Evolutionary conservation across 2,797 vertebrate species (phyloP), one percentile per base, ranked within the genome.

Genomic region (Lagodon rhomboides): DNA sequence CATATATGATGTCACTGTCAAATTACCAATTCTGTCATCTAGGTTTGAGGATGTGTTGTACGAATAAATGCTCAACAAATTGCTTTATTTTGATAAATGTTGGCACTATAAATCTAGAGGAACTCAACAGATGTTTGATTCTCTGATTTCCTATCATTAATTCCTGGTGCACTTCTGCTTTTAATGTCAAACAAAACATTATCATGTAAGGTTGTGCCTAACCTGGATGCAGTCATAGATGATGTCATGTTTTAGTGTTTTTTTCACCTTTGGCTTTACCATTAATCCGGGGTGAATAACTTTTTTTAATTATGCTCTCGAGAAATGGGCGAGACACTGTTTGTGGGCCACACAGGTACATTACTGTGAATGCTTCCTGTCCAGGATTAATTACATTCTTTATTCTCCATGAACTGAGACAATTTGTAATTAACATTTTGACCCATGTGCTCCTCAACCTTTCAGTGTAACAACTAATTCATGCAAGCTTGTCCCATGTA

Each of bases 381-480:
- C 73, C 44, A 62, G 65, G 75, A 92, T 93, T 90, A 92, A 94
- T 94, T 89, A 87, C 86, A 79, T 79, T 92, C 85, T 91, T 89
- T 87, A 86, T 87, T 90, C 79, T 82, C 72, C 73, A 68, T 86
- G 91, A 92, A 88, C 85, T 82, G 74, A 87, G 79, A 90, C 87
- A 88, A 91, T 88, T 92, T 89, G 83, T 87, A 91, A 93, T 94
- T 94, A 92, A 92, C 90, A 79, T 92, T 34, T 82, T 93, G 85
- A 91, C 87, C 92, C 60, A 13, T 23, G 47, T 75, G 87, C 74
- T 87, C 69, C 75, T 80, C 82, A 75, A 75, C 84, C 84, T 90
- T 88, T 87, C 70, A 73, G 30, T 71, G 25, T 77, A 85, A 86
- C 64, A 84, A 79, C 79, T 85, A 91, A 90, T 90, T 88, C 79